Evolutionary conservation across 1,140 invertebrate genomes (phyloP).

Genomic region (Zophobas atratus): DNA sequence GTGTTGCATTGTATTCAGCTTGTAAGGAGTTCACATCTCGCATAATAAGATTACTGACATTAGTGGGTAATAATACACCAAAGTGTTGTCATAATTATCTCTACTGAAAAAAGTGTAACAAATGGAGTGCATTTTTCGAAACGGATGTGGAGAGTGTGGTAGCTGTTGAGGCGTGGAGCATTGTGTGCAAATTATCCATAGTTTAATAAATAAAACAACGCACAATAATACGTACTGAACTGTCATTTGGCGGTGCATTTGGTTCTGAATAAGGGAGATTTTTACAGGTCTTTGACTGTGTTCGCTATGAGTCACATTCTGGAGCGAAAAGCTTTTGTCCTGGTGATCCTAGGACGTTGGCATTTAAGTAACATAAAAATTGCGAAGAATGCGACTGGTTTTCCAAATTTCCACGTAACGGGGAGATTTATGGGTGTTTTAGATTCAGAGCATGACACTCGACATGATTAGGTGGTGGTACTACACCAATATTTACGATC

Average conservation of each 20-base stretch:
- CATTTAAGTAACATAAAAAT: conserved; percentile 12
- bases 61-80: background rate
- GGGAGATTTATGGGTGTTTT: conserved; percentile 12
- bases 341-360: conserved; percentile 4
- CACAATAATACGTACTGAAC: conserved; percentile 22
- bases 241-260: conserved; percentile 27
- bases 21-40: conserved; percentile 24
- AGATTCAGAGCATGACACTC: conserved; percentile 9
- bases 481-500: conserved; percentile 17
- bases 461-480: conserved; percentile 7
- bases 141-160: conserved; percentile 35
- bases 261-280: conserved; percentile 29
- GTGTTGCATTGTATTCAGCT: conserved; percentile 29
- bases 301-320: conserved; percentile 3
- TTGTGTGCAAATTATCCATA: conserved; percentile 29
- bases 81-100: conserved; percentile 32
- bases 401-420: conserved; percentile 4
- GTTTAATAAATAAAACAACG: conserved; percentile 29
- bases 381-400: background rate
- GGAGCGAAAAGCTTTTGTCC: background rate
- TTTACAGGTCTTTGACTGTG: conserved; percentile 22
- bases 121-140: conserved; percentile 29
- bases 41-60: conserved; percentile 17
- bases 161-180: conserved; percentile 39
- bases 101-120: conserved; percentile 19